Evolutionary conservation across 2,888 invertebrate genomes (phyloP), one percentile per base, ranked within the genome.

Genomic region (Callyntrura sp.): DNA sequence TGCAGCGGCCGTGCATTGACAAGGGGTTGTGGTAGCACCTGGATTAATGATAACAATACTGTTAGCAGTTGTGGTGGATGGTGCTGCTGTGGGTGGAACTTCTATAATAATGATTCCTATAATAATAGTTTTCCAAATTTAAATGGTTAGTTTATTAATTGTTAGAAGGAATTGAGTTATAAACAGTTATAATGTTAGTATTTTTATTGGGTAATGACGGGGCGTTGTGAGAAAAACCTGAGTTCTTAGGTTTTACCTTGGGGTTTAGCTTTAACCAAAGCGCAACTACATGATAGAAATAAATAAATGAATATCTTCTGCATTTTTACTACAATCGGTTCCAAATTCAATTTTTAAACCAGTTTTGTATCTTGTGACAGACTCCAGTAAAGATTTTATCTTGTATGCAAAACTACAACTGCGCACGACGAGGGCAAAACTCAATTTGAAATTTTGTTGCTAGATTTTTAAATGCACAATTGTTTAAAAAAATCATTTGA

Each of bases 1-100:
- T 9, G 90, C 45, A 23, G 62, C n/a, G 8, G 86, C 28, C 3
- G 87, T 85, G 57, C 91, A 91, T 45, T 87, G 84, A 43, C 91
- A 91, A 45, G 48, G 65, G n/a, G 60, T 45, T 0, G 83, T 55
- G 1, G 70, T 23, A n/a, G n/a, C n/a, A 35, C 51, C 60, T 43
- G 81, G 81, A 82, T 82, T 87, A 20, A 86, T 60, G 14, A 65
- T 65, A 55, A 87, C 87, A 20, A 68, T 48, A 57, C 78, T 55
- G 60, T 28, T 48, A 79, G 65, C 0, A 0, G 79, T 55, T 0
- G 86, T 86, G 14, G 79, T 28, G 3, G 62, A 0, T 12, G 82
- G 62, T 14, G 73, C 81, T 14, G 23, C 11, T n/a, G 81, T 82
- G n/a, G n/a, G n/a, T 57, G 79, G n/a, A 70, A 43, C 17, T 43